phyloP scores from a whole-genome alignment of 2,888 invertebrate genomes.

The Ophion ventricosus region DNA sequence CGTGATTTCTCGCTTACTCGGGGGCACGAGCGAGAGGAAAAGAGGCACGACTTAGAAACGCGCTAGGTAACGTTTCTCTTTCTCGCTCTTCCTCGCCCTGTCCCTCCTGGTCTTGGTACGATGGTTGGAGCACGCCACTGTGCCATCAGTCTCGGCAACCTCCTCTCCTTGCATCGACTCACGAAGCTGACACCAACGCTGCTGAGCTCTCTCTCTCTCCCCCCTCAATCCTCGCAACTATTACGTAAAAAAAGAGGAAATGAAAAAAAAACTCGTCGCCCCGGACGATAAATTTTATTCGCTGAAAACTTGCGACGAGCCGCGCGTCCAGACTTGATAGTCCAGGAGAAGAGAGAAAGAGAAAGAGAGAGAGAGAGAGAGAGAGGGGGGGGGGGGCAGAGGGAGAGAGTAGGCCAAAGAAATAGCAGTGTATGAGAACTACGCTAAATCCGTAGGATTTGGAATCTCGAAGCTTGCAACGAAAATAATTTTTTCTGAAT shows the following conservation, averaged over 20 bases:
- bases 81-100: constrained; percentile 27
- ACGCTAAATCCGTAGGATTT: too few species aligned
- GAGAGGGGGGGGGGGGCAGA: neutral
- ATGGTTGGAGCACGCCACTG: constrained; percentile 71
- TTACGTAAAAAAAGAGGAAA: neutral
- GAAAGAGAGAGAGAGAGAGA: neutral
- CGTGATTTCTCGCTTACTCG: constrained; percentile 8
- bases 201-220: constrained; percentile 29
- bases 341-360: neutral
- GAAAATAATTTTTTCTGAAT: too few species aligned
- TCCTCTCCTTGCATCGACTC: constrained; percentile 59
- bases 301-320: constrained; percentile 1
- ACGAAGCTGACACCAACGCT: constrained; percentile 48
- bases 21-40: constrained; percentile 20
- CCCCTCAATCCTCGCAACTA: neutral
- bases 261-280: constrained; percentile 31
- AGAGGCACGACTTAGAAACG: constrained; percentile 54
- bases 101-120: constrained; percentile 33
- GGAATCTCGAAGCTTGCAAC: too few species aligned
- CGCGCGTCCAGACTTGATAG: neutral
- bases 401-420: too few species aligned
- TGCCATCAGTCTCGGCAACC: constrained; percentile 69
- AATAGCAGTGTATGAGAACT: too few species aligned
- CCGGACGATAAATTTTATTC: constrained; percentile 17
- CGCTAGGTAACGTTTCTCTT: constrained; percentile 29